These are phyloP conservation scores for Hetaerina titia DNA, from an alignment of 2,888 invertebrate genomes.

Conservation along the genomic window DNA sequence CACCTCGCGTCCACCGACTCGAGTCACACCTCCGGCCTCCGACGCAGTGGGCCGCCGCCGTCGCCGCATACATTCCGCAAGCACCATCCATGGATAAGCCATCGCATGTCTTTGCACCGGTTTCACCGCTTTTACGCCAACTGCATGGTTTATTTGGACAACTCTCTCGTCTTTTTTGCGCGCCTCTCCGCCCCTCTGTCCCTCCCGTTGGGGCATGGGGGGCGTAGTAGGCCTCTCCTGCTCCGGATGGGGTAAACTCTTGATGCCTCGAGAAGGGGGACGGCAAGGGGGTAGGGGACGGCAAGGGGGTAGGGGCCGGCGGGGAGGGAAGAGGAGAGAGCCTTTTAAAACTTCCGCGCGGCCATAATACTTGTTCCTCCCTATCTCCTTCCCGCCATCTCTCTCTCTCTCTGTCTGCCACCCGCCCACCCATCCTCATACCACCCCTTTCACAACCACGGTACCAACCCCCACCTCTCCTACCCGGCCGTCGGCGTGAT, in stretches of 20 bases:
- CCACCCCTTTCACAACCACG: background rate
- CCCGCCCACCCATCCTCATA: background rate
- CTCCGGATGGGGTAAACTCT: background rate
- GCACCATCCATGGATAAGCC: background rate
- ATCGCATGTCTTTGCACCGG: conserved; percentile 56
- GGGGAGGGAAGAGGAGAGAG: background rate
- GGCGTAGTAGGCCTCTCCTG: background rate
- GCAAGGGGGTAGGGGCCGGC: background rate
- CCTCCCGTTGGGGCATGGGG: background rate
- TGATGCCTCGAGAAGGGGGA: background rate
- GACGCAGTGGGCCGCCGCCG: background rate
- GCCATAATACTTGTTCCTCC: conserved; percentile 38
- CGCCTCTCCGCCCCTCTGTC: background rate
- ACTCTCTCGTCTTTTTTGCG: conserved; percentile 29
- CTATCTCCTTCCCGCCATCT: background rate
- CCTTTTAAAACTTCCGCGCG: conserved; percentile 38
- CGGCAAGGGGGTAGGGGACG: background rate
- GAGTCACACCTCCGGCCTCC: background rate
- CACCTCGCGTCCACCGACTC: background rate
- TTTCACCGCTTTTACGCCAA: conserved; percentile 50
- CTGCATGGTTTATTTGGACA: conserved; percentile 49
- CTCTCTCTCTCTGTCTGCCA: background rate
- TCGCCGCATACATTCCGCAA: background rate
- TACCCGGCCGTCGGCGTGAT: conserved; percentile 37
- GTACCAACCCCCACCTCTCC: background rate